These are phyloP conservation scores for Girardinus metallicus DNA, from an alignment of 2,797 vertebrate genomes.

Conservation along the genomic window DNA sequence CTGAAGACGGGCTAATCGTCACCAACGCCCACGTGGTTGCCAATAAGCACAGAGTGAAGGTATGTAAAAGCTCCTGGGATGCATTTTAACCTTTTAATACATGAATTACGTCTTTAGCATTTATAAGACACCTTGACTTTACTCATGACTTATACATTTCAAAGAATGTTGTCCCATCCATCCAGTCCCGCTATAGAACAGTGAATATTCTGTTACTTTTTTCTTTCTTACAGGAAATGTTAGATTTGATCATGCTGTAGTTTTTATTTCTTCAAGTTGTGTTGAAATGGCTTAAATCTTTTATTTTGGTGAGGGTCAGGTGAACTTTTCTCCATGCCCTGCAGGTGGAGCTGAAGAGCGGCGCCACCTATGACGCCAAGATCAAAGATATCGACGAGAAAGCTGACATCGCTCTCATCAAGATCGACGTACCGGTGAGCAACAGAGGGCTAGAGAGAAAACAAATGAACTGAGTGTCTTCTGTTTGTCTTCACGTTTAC, in stretches of 20 bases:
- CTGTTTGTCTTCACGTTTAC: neutral
- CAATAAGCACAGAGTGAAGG: constrained; percentile 93
- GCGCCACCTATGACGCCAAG: constrained; percentile 90
- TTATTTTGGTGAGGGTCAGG: neutral
- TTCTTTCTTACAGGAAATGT: neutral
- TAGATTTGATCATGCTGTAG: neutral
- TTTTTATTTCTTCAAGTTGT: neutral
- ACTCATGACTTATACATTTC: neutral
- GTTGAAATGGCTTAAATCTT: neutral
- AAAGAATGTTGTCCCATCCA: neutral
- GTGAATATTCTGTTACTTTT: neutral
- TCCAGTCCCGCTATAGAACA: neutral
- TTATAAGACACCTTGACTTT: neutral
- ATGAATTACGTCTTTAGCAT: neutral
- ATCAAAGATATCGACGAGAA: constrained; percentile 97
- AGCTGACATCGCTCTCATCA: constrained; percentile 94
- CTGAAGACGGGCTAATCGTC: constrained; percentile 94
- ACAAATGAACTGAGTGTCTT: neutral
- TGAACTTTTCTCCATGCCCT: neutral
- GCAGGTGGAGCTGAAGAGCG: constrained; percentile 92
- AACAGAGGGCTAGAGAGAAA: neutral
- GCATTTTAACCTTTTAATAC: neutral
- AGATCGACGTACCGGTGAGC: constrained; percentile 92
- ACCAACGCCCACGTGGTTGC: constrained; percentile 97
- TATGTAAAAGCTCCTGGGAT: neutral